These are phyloP conservation scores for Sebastes glaucus DNA, from an alignment of 2,797 vertebrate genomes.

Conservation along the genomic window DNA sequence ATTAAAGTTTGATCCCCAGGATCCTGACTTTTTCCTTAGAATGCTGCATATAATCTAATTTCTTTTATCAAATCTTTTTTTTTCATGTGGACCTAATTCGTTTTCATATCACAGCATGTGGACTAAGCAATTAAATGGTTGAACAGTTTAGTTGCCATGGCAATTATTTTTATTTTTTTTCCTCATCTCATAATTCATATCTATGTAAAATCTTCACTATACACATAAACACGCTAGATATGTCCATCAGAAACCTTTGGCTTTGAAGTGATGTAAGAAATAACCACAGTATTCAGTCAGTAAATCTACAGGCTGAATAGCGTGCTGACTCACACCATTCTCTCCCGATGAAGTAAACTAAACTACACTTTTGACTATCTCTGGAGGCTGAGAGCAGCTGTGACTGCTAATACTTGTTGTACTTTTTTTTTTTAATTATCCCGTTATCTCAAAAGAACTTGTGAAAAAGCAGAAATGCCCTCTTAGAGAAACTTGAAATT, in stretches of 20 bases:
- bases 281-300: conserved; percentile 80
- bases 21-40: not conserved
- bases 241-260: conserved; percentile 88
- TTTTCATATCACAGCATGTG: conserved; percentile 49
- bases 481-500: not conserved
- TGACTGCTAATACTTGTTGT: not conserved
- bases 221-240: conserved; percentile 84
- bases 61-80: not conserved
- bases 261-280: conserved; percentile 89
- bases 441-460: not conserved
- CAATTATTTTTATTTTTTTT: conserved; percentile 54
- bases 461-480: not conserved
- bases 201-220: conserved; percentile 77
- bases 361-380: conserved; percentile 40
- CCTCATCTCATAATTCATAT: conserved; percentile 78
- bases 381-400: conserved; percentile 23
- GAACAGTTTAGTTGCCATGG: conserved; percentile 87
- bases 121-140: conserved; percentile 86
- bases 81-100: not conserved
- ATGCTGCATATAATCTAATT: not conserved
- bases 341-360: conserved; percentile 17
- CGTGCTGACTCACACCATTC: conserved; percentile 38
- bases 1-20: not conserved
- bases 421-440: not conserved
- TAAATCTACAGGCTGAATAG: conserved; percentile 84